phyloP scores from a whole-genome alignment of 2,113 vertebrate genomes.

The Triplophysa rosa region DNA sequence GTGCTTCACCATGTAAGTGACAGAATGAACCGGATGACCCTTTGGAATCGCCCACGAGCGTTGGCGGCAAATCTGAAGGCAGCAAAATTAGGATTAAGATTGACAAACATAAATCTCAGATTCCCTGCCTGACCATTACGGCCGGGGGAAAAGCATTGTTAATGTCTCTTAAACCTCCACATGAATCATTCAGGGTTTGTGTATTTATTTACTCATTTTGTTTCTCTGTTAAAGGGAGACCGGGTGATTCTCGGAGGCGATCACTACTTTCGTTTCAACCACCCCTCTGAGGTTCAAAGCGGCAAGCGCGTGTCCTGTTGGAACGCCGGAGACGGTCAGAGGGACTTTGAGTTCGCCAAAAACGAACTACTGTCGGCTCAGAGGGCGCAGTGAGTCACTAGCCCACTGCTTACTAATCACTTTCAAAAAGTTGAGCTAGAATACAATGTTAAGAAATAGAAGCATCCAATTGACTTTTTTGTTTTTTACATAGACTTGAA shows the following conservation, averaged over 20 bases:
- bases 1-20: conserved; percentile 87
- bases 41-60: not conserved
- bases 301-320: conserved; percentile 71
- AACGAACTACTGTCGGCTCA: conserved; percentile 89
- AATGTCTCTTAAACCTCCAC: not conserved
- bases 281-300: conserved; percentile 87
- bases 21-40: not conserved
- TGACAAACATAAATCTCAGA: too few species aligned
- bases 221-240: conserved; percentile 78
- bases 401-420: not conserved
- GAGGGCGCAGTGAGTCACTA: conserved; percentile 80
- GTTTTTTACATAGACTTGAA: conserved; percentile 77
- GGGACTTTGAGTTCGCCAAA: conserved; percentile 96
- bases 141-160: too few species aligned
- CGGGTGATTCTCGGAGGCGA: conserved; percentile 93
- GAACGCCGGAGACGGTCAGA: conserved; percentile 72
- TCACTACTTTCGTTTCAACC: conserved; percentile 96
- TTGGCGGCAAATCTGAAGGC: too few species aligned
- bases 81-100: too few species aligned
- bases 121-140: too few species aligned
- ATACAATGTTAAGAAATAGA: not conserved
- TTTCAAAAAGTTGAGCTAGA: not conserved
- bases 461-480: not conserved
- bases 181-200: not conserved
- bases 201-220: not conserved